phyloP scores from a whole-genome alignment of 2,888 invertebrate species.

The Thyatira batis region DNA sequence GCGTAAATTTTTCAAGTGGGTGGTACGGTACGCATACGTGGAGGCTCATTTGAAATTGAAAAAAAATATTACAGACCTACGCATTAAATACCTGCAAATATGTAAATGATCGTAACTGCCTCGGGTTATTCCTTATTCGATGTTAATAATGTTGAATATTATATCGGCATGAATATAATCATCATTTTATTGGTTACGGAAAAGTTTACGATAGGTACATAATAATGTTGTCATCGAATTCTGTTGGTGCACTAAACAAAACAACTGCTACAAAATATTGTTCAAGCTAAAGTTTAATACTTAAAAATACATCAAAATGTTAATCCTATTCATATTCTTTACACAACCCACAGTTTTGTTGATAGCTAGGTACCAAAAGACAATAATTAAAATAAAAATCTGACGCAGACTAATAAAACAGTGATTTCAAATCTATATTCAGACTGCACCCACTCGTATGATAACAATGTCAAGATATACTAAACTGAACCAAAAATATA shows the following conservation, averaged over 20 bases:
- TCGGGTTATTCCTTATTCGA: constrained; percentile 22
- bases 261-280: neutral
- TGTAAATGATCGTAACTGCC: constrained; percentile 25
- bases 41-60: neutral
- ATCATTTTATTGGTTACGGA: neutral
- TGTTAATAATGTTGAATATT: constrained; percentile 1
- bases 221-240: too few relatives aligned
- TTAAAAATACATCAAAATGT: too few relatives aligned
- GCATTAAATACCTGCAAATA: constrained; percentile 23
- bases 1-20: constrained; percentile 1
- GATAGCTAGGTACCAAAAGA: too few relatives aligned
- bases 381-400: neutral
- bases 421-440: neutral
- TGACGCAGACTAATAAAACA: too few relatives aligned
- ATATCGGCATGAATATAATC: neutral
- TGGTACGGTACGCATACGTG: neutral
- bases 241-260: neutral
- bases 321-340: too few relatives aligned
- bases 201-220: neutral
- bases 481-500: neutral
- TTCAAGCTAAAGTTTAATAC: neutral
- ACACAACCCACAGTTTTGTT: too few relatives aligned
- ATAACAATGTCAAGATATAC: neutral
- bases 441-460: neutral
- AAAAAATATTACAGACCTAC: neutral